A percentile compares a stretch with the other conserved stretches of the same genome.
Evolutionary conservation across 2,113 vertebrate genomes (phyloP).

Genomic region (Oenanthe melanoleuca): DNA sequence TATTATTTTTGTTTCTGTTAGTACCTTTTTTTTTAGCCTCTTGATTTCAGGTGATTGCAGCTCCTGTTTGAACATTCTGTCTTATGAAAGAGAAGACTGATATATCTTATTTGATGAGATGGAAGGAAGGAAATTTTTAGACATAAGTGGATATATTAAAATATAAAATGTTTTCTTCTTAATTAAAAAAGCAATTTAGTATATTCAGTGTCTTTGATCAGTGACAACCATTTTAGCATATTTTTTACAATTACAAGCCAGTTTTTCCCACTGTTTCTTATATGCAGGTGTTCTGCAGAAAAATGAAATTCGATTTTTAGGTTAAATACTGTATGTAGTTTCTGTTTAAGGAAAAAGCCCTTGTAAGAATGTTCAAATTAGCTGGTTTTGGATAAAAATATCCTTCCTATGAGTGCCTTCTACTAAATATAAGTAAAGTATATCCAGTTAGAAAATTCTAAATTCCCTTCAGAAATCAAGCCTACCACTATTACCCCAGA

Average conservation of each 20-base stretch:
- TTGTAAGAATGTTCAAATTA: background rate
- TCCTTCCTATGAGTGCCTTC: background rate
- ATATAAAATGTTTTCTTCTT: background rate
- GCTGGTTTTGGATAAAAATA: background rate
- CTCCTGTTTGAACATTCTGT: background rate
- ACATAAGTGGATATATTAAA: background rate
- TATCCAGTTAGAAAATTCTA: background rate
- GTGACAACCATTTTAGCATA: background rate
- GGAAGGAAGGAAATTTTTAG: constrained; percentile 10
- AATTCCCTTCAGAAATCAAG: background rate
- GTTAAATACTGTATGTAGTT: background rate
- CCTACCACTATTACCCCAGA: background rate
- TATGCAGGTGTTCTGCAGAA: background rate
- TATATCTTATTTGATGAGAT: background rate
- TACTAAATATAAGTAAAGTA: background rate
- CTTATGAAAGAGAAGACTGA: background rate
- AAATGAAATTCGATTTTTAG: background rate
- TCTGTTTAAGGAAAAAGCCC: background rate
- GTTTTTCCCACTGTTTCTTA: background rate
- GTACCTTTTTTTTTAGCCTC: background rate
- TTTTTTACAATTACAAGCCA: background rate
- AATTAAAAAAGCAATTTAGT: background rate
- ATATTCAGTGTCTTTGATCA: background rate
- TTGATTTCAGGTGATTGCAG: background rate
- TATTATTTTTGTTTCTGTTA: background rate